Conservation (phyloP, 1,140 invertebrate genomes). For the Zaprionus taronus region DNA sequence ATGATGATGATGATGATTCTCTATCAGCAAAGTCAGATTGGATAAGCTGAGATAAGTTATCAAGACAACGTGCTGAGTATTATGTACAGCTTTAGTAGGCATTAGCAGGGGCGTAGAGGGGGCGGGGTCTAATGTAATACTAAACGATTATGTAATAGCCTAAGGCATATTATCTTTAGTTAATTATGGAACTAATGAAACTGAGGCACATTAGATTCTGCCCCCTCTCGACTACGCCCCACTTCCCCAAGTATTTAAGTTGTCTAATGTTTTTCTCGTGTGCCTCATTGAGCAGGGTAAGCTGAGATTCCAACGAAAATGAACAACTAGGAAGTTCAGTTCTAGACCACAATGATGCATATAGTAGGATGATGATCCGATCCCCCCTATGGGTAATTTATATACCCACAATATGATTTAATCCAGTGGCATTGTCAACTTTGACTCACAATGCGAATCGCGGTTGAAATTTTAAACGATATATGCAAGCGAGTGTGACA, state of each 20-base stretch:
- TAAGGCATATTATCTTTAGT: background rate
- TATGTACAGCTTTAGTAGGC: conserved; percentile 2
- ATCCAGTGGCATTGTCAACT: conserved; percentile 24
- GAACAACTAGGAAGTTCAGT: background rate
- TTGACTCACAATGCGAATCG: conserved; percentile 59
- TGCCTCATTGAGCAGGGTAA: background rate
- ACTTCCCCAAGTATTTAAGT: background rate
- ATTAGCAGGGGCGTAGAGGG: background rate
- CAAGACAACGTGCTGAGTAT: conserved; percentile 12
- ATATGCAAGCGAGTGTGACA: conserved; percentile 61
- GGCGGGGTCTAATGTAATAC: background rate
- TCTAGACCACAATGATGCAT: background rate
- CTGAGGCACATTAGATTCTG: background rate
- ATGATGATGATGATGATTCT: background rate
- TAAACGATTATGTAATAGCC: background rate
- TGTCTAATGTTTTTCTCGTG: background rate
- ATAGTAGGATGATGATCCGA: background rate
- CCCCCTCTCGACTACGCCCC: background rate
- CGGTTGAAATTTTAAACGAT: conserved; percentile 36
- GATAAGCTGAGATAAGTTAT: conserved; percentile 48
- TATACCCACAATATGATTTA: background rate
- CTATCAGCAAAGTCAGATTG: conserved; percentile 29
- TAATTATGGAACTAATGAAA: background rate
- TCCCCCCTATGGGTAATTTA: background rate
- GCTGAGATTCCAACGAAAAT: background rate